phyloP scores from a whole-genome alignment of 2,888 invertebrate genomes.

The Cyaniris semiargus region DNA sequence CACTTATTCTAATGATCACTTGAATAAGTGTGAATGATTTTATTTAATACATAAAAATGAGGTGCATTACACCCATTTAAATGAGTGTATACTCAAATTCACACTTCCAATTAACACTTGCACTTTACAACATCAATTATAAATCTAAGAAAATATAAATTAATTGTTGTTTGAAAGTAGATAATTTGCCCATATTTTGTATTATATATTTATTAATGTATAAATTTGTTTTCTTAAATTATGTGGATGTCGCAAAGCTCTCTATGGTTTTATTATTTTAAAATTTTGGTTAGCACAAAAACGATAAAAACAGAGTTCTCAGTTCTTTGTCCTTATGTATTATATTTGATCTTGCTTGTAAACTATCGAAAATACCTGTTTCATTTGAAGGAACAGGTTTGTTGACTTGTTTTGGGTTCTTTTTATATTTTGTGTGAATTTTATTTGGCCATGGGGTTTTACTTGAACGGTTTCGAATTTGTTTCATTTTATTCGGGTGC shows the following conservation, averaged over 20 bases:
- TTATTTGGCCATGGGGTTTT: slow-evolving; percentile 1
- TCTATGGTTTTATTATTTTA: background rate
- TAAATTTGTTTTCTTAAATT: background rate
- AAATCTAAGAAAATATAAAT: background rate
- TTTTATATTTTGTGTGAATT: background rate
- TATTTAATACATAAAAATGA: background rate
- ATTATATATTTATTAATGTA: slow-evolving; percentile 9
- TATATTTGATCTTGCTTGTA: background rate
- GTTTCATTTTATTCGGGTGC: background rate
- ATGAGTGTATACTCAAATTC: background rate
- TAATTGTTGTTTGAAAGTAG: background rate
- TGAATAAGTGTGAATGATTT: no score
- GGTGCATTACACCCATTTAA: background rate
- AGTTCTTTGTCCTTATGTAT: background rate
- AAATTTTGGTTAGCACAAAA: background rate
- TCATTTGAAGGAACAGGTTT: background rate
- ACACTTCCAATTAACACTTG: background rate
- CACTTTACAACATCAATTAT: background rate
- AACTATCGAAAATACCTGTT: slow-evolving; percentile 5
- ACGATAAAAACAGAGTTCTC: background rate
- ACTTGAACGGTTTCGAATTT: background rate
- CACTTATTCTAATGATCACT: no score
- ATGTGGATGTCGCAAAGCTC: background rate
- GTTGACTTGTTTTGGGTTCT: background rate
- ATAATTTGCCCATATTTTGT: background rate